These are phyloP conservation scores for Carterocephalus palaemon DNA, from an alignment of 2,888 invertebrate species.

Conservation along the genomic window DNA sequence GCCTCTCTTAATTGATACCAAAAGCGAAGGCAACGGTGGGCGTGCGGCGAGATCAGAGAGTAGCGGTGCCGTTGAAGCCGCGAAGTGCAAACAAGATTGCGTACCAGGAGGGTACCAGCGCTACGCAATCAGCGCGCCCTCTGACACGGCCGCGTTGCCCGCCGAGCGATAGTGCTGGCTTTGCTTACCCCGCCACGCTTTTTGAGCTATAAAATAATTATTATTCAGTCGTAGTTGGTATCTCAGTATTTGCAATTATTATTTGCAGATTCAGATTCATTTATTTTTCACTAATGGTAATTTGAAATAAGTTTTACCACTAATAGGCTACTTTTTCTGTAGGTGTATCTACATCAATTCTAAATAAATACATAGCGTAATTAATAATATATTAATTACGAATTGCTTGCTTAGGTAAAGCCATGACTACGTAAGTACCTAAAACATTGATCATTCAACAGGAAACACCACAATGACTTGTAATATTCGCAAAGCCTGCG, in stretches of 20 bases:
- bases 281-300: too few species aligned
- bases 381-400: neutral
- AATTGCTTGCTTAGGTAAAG: neutral
- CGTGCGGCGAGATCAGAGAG: slow-evolving; percentile 57
- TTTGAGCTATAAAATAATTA: slow-evolving; percentile 33
- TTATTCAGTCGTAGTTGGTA: slow-evolving; percentile 7
- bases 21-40: slow-evolving; percentile 29
- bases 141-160: slow-evolving; percentile 53
- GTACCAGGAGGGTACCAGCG: slow-evolving; percentile 41
- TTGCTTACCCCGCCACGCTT: slow-evolving; percentile 32
- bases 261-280: too few species aligned
- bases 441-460: slow-evolving; percentile 9
- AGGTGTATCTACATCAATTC: too few species aligned
- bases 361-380: too few species aligned
- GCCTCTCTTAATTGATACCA: slow-evolving; percentile 45
- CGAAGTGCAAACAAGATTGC: slow-evolving; percentile 49
- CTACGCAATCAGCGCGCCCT: slow-evolving; percentile 63
- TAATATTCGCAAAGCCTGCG: slow-evolving; percentile 1
- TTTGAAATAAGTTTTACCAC: too few species aligned
- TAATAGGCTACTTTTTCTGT: too few species aligned
- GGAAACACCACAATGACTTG: slow-evolving; percentile 16
- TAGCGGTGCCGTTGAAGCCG: slow-evolving; percentile 54
- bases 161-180: slow-evolving; percentile 34
- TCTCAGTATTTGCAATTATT: too few species aligned
- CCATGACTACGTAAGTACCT: neutral